A percentile compares a stretch with the other conserved stretches of the same genome.
These are phyloP conservation scores for Belonocnema kinseyi DNA, from an alignment of 1,140 invertebrate genomes.

Conservation along the genomic window DNA sequence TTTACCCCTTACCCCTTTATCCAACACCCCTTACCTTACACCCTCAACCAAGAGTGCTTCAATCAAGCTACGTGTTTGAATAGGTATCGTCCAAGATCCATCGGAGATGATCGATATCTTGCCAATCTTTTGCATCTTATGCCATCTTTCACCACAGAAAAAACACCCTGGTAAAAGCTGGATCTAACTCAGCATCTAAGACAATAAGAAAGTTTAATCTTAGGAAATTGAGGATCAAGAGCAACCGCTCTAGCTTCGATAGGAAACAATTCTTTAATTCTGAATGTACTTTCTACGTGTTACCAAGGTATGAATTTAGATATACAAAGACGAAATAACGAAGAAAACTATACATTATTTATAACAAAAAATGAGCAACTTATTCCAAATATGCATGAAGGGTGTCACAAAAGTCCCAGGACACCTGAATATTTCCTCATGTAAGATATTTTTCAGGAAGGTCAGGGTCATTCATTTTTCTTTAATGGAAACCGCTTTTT, in stretches of 20 bases:
- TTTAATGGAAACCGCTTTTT: too few relatives aligned
- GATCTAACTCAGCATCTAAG: background rate
- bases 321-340: too few relatives aligned
- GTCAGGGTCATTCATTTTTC: too few relatives aligned
- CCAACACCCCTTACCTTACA: background rate
- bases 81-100: conserved; percentile 56
- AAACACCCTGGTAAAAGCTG: background rate
- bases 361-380: too few relatives aligned
- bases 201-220: background rate
- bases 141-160: background rate
- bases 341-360: too few relatives aligned
- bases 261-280: background rate
- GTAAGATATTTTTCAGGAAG: too few relatives aligned
- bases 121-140: background rate
- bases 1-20: conserved; percentile 48
- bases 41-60: conserved; percentile 55
- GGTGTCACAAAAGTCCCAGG: too few relatives aligned
- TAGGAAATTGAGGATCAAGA: background rate
- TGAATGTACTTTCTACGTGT: background rate
- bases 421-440: too few relatives aligned
- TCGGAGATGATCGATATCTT: conserved; percentile 58
- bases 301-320: too few relatives aligned
- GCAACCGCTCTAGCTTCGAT: background rate
- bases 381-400: too few relatives aligned
- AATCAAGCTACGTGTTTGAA: conserved; percentile 63